Conservation (phyloP, 2,797 vertebrate genomes). For the Sebastes steindachneri region DNA sequence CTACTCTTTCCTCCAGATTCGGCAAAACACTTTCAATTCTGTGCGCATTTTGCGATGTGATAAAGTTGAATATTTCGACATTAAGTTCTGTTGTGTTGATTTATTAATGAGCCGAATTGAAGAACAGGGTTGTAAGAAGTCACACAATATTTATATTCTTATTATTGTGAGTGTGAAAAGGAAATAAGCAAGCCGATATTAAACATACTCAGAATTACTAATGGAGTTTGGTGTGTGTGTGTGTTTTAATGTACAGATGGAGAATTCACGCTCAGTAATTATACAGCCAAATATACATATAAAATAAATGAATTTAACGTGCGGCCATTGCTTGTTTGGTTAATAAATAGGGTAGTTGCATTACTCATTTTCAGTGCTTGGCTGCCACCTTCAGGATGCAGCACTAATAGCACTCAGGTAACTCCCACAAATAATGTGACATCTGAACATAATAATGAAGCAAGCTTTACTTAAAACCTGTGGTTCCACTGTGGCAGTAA, state of each 20-base stretch:
- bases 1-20: too few species aligned
- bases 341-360: too few species aligned
- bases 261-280: not conserved
- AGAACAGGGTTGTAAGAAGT: not conserved
- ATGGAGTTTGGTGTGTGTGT: not conserved
- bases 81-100: not conserved
- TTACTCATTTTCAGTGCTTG: not conserved
- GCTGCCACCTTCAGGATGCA: conserved; percentile 46
- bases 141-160: fast-evolving
- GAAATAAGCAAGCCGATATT: not conserved
- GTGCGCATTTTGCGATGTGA: fast-evolving
- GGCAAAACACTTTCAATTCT: too few species aligned
- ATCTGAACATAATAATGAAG: not conserved
- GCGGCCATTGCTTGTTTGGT: not conserved
- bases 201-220: not conserved
- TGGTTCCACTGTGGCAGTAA: not conserved
- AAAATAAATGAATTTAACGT: too few species aligned
- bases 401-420: not conserved
- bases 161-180: not conserved
- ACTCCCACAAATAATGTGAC: not conserved
- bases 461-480: not conserved
- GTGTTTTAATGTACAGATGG: not conserved
- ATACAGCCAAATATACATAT: not conserved
- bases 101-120: not conserved
- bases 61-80: not conserved